Evolutionary conservation across 2,797 vertebrate species (phyloP).

Genomic region (Crotalus adamanteus): DNA sequence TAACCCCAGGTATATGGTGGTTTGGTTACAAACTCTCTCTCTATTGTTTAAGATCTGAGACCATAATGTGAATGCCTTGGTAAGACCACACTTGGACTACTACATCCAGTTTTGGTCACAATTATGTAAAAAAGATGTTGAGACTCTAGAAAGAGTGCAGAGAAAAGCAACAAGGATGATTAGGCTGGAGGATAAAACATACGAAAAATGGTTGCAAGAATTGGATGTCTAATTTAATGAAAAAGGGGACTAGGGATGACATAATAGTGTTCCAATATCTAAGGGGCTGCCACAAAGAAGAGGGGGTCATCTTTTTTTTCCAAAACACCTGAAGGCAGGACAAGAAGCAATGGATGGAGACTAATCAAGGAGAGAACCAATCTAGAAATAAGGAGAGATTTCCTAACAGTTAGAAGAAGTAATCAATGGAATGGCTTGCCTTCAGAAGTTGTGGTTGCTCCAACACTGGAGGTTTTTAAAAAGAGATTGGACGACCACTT

Average conservation of each 20-base stretch:
- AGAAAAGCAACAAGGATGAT: neutral
- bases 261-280: neutral
- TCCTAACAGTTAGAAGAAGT: neutral
- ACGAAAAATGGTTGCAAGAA: neutral
- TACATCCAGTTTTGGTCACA: neutral
- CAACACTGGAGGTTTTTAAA: neutral
- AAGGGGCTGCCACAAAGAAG: neutral
- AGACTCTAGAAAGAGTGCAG: neutral
- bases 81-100: neutral
- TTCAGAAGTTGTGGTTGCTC: neutral
- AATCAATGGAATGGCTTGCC: neutral
- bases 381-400: neutral
- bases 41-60: neutral
- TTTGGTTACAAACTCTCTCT: neutral
- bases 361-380: neutral
- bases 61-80: neutral
- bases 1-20: neutral
- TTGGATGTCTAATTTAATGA: neutral
- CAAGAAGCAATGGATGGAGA: neutral
- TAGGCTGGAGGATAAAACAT: neutral
- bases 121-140: neutral
- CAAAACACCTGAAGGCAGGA: neutral
- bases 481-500: neutral
- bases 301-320: neutral
- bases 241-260: neutral